A percentile compares a stretch with the other conserved stretches of the same genome.
These are phyloP conservation scores for Tetranychus cinnabarinus DNA, from an alignment of 1,140 invertebrate genomes.

Conservation along the genomic window DNA sequence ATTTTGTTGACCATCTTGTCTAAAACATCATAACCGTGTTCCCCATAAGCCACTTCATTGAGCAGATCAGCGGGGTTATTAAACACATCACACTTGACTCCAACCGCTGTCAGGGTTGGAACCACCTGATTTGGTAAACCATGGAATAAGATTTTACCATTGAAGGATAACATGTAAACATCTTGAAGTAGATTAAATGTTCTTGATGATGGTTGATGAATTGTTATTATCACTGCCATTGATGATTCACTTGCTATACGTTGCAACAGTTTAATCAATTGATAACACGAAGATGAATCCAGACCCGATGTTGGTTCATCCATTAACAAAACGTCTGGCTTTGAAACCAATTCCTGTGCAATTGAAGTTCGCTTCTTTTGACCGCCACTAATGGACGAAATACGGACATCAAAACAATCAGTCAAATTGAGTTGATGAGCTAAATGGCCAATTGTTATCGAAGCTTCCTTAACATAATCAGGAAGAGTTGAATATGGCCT, in stretches of 20 bases:
- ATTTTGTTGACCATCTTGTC: neutral
- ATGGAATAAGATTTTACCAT: neutral
- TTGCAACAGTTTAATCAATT: neutral
- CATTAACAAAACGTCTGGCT: constrained; percentile 1
- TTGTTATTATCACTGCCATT: constrained; percentile 2
- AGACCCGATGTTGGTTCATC: constrained; percentile 8
- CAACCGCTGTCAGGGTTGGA: neutral
- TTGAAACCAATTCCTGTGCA: constrained; percentile 4
- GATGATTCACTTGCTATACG: neutral
- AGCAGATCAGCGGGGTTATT: constrained; percentile 5
- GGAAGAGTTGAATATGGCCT: neutral
- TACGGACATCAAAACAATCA: neutral
- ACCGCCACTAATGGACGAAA: neutral
- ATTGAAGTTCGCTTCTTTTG: constrained; percentile 6
- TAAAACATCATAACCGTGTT: neutral
- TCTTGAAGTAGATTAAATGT: constrained; percentile 3
- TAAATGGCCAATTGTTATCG: neutral
- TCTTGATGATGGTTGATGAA: constrained; percentile 5
- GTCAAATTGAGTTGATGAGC: neutral
- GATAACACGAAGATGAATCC: neutral
- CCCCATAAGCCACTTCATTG: neutral
- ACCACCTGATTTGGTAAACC: neutral
- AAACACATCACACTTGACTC: neutral
- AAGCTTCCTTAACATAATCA: neutral
- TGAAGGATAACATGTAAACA: neutral